Evolutionary conservation across 2,888 invertebrate species (phyloP), one percentile per base, ranked within the genome.

Genomic region (Pyrrhosoma nymphula): DNA sequence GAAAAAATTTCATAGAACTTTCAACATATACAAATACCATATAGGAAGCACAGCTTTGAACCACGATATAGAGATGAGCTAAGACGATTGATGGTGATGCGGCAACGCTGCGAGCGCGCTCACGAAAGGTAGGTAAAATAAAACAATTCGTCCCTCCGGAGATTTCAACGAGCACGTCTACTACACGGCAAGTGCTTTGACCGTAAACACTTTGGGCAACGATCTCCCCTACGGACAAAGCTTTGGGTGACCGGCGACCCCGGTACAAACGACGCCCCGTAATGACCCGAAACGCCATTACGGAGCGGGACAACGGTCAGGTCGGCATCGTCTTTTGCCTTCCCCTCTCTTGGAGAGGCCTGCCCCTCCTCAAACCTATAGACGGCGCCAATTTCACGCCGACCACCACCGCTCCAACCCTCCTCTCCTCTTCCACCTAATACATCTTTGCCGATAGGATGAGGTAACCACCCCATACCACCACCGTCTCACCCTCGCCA

Each of bases 241-340:
- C 63, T 39, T 14, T 39, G 26, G 26, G 26, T 63, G 63, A 60
- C 60, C 30, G 30, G 60, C n/a, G 35, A 56, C 35, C 26, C 91
- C 75, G 39, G 69, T 47, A 93, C 60, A 60, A 75, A 93, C 47
- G 93, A 93, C 93, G 63, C 56, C 91, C n/a, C 1, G 47, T 69
- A 93, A 93, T 93, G 93, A 93, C 93, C 47, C 69, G 26, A 39
- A 60, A 39, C 69, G 89, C 69, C 26, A 69, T 93, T 93, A 69
- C 47, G 10, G 30, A n/a, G 47, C n/a, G 63, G 88, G 60, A 60
- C 60, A 60, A 60, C 60, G 60, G 60, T 20, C 60, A 60, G 60
- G 60, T 60, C 60, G 39, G 56, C 91, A 8, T 60, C 63, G 63
- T 63, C 91, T 63, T 26, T 63, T 35, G 12, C 35, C 60, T 18